Percentiles rank a stretch among this genome's conserved stretches.
Evolutionary conservation across 2,113 vertebrate species (phyloP).

Genomic region (Rattus rattus): DNA sequence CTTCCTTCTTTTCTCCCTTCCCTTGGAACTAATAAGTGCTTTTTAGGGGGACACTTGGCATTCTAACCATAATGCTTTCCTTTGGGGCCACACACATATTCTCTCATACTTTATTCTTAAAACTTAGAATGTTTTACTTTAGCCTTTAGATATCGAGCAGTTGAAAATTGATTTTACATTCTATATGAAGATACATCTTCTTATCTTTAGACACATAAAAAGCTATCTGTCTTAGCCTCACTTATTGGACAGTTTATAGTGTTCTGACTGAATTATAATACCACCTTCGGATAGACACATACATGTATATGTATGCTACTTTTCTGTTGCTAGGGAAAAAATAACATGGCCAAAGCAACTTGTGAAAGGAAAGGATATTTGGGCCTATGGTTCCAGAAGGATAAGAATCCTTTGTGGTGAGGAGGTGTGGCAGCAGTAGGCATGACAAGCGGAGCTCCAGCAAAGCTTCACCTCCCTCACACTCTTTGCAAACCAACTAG

Average conservation of each 20-base stretch:
- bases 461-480: no score
- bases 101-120: slow-evolving; percentile 13
- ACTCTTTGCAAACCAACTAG: background rate
- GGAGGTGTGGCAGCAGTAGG: background rate
- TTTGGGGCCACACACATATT: background rate
- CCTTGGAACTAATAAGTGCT: background rate
- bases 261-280: background rate
- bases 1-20: background rate
- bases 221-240: background rate
- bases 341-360: background rate
- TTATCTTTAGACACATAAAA: background rate
- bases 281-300: background rate
- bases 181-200: background rate
- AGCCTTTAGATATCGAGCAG: slow-evolving; percentile 12
- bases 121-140: slow-evolving; percentile 30
- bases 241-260: background rate
- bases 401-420: background rate
- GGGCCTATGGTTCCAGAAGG: background rate
- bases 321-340: background rate
- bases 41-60: background rate
- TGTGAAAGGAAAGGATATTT: background rate
- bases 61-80: background rate
- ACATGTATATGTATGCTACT: background rate
- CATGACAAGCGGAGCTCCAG: no score
- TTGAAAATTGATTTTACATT: slow-evolving; percentile 29